A percentile compares a stretch with the other conserved stretches of the same genome.
These are phyloP conservation scores for Notarius lentiginosus DNA, from an alignment of 2,113 vertebrate genomes.

Conservation along the genomic window DNA sequence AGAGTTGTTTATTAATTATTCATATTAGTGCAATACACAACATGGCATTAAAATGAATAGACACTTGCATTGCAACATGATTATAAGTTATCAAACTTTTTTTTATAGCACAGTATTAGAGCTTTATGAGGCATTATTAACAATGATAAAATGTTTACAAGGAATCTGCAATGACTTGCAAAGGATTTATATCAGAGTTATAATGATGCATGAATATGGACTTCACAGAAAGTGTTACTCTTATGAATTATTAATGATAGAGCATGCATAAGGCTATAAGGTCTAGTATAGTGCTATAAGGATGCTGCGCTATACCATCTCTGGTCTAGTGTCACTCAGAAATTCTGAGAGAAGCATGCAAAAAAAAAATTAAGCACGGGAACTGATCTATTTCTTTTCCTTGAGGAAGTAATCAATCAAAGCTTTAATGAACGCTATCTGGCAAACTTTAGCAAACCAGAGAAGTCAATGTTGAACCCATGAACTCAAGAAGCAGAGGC, in stretches of 20 bases:
- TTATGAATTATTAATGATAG: not conserved
- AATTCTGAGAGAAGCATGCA: too few species aligned
- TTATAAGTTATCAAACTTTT: not conserved
- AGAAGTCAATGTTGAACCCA: not conserved
- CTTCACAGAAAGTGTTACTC: not conserved
- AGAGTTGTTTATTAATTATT: not conserved
- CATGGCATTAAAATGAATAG: not conserved
- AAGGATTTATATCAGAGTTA: not conserved
- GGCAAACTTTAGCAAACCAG: conserved; percentile 1
- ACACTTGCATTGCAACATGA: not conserved
- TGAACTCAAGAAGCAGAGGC: not conserved
- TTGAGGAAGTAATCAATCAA: conserved; percentile 2
- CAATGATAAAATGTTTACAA: not conserved
- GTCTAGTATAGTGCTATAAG: too few species aligned
- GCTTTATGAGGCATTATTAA: not conserved
- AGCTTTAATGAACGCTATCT: not conserved
- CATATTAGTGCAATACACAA: not conserved
- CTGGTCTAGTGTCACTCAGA: too few species aligned
- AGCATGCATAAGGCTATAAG: not conserved
- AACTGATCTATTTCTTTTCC: not conserved
- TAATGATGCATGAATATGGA: not conserved
- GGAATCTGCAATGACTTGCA: not conserved
- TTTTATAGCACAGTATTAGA: not conserved
- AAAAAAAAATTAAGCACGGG: not conserved
- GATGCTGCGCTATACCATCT: too few species aligned